Conservation (phyloP, 2,888 invertebrate genomes). For the Euplexia lucipara region DNA sequence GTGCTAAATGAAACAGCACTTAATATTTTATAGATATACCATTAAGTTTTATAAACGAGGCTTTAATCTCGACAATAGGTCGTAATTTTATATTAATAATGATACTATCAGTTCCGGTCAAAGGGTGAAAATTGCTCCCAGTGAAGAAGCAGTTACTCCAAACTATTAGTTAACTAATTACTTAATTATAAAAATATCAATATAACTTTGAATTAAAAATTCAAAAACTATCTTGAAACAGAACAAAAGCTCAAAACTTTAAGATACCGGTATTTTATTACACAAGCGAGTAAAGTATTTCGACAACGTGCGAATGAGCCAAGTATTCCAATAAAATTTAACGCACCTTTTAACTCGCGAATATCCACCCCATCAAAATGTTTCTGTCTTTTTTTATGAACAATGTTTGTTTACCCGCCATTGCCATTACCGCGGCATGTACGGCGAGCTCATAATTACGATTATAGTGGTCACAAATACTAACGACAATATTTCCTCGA, state of each 20-base stretch:
- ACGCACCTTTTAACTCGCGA: conserved; percentile 65
- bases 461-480: conserved; percentile 78
- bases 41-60: neutral
- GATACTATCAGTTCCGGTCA: neutral
- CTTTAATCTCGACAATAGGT: neutral
- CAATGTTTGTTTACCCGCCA: conserved; percentile 61
- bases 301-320: conserved; percentile 54
- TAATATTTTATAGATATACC: neutral
- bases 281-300: conserved; percentile 54
- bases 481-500: conserved; percentile 80
- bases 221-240: conserved; percentile 13
- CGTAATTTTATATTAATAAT: neutral
- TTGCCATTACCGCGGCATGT: conserved; percentile 50
- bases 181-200: conserved; percentile 10
- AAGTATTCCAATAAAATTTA: conserved; percentile 65
- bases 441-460: conserved; percentile 70
- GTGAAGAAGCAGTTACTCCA: neutral
- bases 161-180: no score
- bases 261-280: conserved; percentile 25
- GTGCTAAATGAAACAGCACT: neutral
- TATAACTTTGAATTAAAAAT: no score
- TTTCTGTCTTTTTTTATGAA: conserved; percentile 58
- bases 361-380: conserved; percentile 64
- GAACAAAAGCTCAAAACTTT: conserved; percentile 17
- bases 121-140: no score